phyloP scores from a whole-genome alignment of 2,888 invertebrate species.

The Calliphora vomitoria region DNA sequence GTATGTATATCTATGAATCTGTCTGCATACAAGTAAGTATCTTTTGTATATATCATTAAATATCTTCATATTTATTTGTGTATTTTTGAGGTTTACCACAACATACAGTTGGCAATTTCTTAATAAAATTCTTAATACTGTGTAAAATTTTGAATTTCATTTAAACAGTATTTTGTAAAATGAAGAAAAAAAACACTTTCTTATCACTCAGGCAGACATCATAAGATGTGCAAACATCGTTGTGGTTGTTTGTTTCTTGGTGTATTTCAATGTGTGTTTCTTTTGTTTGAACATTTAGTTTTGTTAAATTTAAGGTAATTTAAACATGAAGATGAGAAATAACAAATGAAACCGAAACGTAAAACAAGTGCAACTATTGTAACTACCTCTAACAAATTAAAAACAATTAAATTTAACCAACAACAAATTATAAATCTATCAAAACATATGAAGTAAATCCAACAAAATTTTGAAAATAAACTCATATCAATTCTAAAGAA shows the following conservation, averaged over 20 bases:
- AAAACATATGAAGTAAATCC: background rate
- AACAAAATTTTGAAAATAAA: background rate
- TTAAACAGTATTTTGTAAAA: conserved; percentile 48
- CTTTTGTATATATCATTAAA: background rate
- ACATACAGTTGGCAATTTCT: conserved; percentile 51
- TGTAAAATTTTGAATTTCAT: conserved; percentile 45
- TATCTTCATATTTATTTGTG: conserved; percentile 3
- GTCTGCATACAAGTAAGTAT: background rate
- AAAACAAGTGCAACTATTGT: conserved; percentile 14
- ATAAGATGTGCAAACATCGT: conserved; percentile 1
- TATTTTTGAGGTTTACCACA: conserved; percentile 62
- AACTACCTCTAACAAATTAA: conserved; percentile 5
- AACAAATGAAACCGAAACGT: background rate
- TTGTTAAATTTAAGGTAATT: conserved; percentile 3
- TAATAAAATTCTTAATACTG: conserved; percentile 48
- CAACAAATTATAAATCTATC: background rate
- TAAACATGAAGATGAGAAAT: background rate
- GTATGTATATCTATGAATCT: background rate
- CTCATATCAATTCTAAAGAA: no score
- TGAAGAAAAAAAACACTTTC: background rate
- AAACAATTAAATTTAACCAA: conserved; percentile 8
- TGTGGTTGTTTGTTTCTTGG: conserved; percentile 6
- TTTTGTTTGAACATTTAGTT: conserved; percentile 30
- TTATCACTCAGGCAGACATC: conserved; percentile 24
- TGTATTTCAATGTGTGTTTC: background rate